Base-by-base conservation (phyloP, 2,113 vertebrate species). In the Prinia subflava region DNA sequence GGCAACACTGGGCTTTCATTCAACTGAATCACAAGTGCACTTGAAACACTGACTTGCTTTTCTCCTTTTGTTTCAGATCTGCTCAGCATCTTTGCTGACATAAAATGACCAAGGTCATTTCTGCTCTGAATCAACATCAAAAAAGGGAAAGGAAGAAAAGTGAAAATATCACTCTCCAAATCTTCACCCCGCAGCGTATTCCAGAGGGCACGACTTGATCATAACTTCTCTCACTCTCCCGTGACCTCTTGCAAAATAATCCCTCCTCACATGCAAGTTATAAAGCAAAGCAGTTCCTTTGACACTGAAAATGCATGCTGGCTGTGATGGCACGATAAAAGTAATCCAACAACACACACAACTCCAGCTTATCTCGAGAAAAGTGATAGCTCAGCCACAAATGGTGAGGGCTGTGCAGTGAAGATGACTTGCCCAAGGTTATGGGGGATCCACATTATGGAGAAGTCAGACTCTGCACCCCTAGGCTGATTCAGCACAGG, bases 301-400 rank as follows among this genome's bases (percentile, higher is more conserved):
- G 74, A 80, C 74, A 85, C 65, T 87, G 80, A 59, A 82, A 71
- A 91, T 73, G 69, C 59, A 59, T 30, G 16, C 68, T n/a, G 41
- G 30, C 67, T 90, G 49, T 64, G 95, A 94, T 96, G 59, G 63
- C 76, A 94, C 94, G 98, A 98, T 98, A 98, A 97, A 92, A 96
- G 96, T 83, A 93, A 96, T 80, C 94, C 80, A 85, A 91, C 70
- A 94, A 87, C 10, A 57, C 75, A 95, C 80, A 95, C 81, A 94
- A 74, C 94, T 94, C 92, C 82, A 97, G 94, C 93, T 98, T 97
- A 96, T 95, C 95, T 81, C 87, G 80, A 94, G 97, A 97, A 97
- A 98, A 97, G 68, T 28, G 84, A 97, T 92, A 92, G 70, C 90
- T 96, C 80, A 93, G 88, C 88, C 95, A 63, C 77, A 95, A 87